phyloP scores from a whole-genome alignment of 2,888 invertebrate species.

The Choristoneura rosaceana region DNA sequence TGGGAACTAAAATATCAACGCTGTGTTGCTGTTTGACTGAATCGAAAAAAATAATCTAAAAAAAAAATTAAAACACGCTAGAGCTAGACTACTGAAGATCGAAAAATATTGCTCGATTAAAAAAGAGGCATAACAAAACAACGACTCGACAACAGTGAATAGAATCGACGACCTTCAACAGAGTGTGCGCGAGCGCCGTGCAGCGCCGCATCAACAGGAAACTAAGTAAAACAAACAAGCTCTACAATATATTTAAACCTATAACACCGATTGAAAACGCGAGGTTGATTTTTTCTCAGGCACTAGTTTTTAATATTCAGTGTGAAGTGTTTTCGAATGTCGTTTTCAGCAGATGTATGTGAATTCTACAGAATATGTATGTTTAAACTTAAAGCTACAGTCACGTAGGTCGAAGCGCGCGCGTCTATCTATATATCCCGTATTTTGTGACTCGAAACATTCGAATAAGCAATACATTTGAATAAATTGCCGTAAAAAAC shows the following conservation, averaged over 20 bases:
- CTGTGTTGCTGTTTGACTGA: neutral
- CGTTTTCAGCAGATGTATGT: neutral
- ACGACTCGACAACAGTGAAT: conserved; percentile 1
- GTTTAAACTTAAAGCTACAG: no score
- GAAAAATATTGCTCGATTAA: neutral
- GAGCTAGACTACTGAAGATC: neutral
- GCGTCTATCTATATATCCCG: neutral
- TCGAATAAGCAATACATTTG: neutral
- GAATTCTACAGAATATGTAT: neutral
- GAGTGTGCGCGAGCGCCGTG: conserved; percentile 3
- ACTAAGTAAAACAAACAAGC: conserved; percentile 14
- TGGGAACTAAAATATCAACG: neutral
- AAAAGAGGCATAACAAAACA: neutral
- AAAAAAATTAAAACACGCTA: neutral
- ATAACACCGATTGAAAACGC: neutral
- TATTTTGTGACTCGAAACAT: neutral
- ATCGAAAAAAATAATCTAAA: neutral
- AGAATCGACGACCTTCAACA: conserved; percentile 18
- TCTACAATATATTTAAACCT: neutral
- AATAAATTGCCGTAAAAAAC: conserved; percentile 8
- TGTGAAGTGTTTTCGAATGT: neutral
- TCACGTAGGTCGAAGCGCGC: neutral
- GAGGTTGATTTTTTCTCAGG: neutral
- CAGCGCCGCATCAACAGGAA: conserved; percentile 14
- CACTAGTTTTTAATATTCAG: neutral